Evolutionary conservation across 2,888 invertebrate species (phyloP).

Genomic region (Rhingia rostrata): DNA sequence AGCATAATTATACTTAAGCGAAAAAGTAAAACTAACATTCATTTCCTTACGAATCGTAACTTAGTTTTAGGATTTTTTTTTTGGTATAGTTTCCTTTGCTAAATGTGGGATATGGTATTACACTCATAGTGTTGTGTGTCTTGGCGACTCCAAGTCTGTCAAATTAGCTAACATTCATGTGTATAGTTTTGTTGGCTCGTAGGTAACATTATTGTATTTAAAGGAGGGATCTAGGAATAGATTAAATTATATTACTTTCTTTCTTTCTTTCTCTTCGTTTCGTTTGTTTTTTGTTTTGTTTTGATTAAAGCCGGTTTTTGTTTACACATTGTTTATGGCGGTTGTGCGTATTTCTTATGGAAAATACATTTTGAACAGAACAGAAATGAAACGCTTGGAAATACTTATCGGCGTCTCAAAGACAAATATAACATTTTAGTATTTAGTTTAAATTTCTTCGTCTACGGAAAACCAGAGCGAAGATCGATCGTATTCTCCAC

Average conservation of each 20-base stretch:
- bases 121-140: conserved; percentile 36
- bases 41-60: conserved; percentile 60
- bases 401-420: conserved; percentile 35
- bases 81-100: conserved; percentile 71
- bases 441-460: conserved; percentile 81
- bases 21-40: conserved; percentile 53
- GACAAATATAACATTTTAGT: conserved; percentile 10
- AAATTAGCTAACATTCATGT: conserved; percentile 26
- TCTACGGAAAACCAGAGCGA: conserved; percentile 89
- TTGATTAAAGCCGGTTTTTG: conserved; percentile 34
- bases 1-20: conserved; percentile 32
- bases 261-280: conserved; percentile 13
- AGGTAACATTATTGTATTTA: conserved; percentile 27
- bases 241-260: conserved; percentile 22
- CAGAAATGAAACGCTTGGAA: conserved; percentile 30
- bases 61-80: conserved; percentile 66
- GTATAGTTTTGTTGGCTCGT: conserved; percentile 15
- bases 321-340: conserved; percentile 11
- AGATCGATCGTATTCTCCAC: conserved; percentile 92
- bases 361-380: conserved; percentile 32
- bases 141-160: conserved; percentile 38
- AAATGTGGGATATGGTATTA: conserved; percentile 68
- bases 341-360: conserved; percentile 20
- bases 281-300: too few species aligned
- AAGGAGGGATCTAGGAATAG: conserved; percentile 39